A percentile compares a stretch with the other conserved stretches of the same genome.
Conservation (phyloP, 2,797 vertebrate species). For the Acipenser transmontanus region DNA sequence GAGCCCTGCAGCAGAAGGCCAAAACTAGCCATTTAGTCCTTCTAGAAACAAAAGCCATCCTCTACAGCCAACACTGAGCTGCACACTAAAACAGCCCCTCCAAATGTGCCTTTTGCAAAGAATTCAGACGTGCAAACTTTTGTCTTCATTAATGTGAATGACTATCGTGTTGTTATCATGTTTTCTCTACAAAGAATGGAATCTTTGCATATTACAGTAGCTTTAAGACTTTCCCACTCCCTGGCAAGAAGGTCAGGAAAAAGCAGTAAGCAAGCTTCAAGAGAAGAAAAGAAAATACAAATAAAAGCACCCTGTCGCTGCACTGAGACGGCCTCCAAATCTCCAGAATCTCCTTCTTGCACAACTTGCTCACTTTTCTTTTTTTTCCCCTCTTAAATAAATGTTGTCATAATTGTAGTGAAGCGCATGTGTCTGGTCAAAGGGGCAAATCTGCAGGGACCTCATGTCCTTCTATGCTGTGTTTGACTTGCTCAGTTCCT, state of each 20-base stretch:
- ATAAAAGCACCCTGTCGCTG: conserved; percentile 43
- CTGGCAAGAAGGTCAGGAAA: conserved; percentile 54
- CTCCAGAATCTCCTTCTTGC: conserved; percentile 39
- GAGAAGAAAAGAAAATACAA: conserved; percentile 33
- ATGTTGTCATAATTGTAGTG: conserved; percentile 46
- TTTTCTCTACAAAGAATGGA: conserved; percentile 54
- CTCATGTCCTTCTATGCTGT: conserved; percentile 68
- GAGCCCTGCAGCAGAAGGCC: conserved; percentile 79
- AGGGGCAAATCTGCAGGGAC: conserved; percentile 47
- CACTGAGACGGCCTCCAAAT: conserved; percentile 40
- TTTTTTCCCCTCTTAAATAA: conserved; percentile 51
- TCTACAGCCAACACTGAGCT: conserved; percentile 21
- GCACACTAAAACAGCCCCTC: conserved; percentile 13
- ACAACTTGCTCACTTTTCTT: conserved; percentile 21
- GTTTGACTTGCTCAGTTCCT: conserved; percentile 91
- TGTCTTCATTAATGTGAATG: conserved; percentile 51
- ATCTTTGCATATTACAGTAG: conserved; percentile 71
- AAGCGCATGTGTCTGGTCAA: conserved; percentile 56
- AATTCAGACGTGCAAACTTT: conserved; percentile 57
- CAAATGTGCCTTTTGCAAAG: conserved; percentile 46
- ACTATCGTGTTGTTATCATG: conserved; percentile 18
- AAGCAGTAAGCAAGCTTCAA: conserved; percentile 52
- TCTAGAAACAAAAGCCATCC: conserved; percentile 52
- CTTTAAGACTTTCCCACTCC: conserved; percentile 57
- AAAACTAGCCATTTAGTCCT: conserved; percentile 60